Evolutionary conservation across 1,140 invertebrate genomes (phyloP).

Genomic region (Magallana angulata): DNA sequence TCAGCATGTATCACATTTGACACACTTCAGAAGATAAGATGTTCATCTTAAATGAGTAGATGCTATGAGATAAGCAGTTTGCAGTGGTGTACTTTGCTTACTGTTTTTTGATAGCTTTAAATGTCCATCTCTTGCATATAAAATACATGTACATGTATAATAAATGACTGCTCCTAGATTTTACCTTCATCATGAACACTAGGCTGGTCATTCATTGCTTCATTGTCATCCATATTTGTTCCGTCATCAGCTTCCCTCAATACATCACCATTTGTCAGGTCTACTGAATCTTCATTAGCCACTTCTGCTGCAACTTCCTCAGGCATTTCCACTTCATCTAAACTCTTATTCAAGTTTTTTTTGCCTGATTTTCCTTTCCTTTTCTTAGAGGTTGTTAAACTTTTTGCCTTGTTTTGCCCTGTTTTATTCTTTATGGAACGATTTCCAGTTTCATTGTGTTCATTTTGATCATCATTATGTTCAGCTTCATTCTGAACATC

Average conservation of each 20-base stretch:
- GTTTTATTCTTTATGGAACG: neutral
- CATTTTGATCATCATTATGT: neutral
- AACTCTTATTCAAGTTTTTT: neutral
- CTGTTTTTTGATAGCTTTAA: too few relatives aligned
- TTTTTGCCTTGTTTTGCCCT: neutral
- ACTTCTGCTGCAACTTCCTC: neutral
- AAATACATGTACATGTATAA: too few relatives aligned
- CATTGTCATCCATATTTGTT: neutral
- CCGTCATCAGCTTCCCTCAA: too few relatives aligned
- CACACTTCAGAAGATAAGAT: too few relatives aligned
- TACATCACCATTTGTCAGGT: neutral
- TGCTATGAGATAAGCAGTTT: neutral
- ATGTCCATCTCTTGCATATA: too few relatives aligned
- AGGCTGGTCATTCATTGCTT: neutral
- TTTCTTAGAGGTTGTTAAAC: neutral
- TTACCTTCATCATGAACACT: conserved; percentile 29
- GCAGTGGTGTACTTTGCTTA: too few relatives aligned
- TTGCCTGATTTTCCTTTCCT: neutral
- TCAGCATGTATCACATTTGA: too few relatives aligned
- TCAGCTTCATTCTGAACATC: neutral
- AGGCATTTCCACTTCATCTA: neutral
- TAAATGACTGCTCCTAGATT: neutral
- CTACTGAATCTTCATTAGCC: neutral
- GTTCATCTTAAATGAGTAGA: too few relatives aligned
- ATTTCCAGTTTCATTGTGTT: neutral